Percentiles rank a stretch among this genome's conserved stretches.
Conservation (phyloP, 1,140 invertebrate species). For the Panulirus ornatus region DNA sequence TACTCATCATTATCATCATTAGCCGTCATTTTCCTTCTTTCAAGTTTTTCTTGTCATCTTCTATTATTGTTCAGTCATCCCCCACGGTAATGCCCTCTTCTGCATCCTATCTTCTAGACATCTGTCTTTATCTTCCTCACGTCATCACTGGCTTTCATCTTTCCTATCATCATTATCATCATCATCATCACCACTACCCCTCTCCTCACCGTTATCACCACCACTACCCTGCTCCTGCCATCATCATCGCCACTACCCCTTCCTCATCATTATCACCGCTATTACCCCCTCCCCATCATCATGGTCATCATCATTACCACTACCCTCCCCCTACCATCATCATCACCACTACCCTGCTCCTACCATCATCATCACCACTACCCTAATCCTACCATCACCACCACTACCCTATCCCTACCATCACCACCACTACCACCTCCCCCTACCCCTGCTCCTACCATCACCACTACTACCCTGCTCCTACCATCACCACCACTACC, state of each 20-base stretch:
- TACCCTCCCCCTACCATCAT: too few species aligned
- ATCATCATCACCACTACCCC: neutral
- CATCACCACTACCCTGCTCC: too few species aligned
- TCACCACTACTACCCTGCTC: neutral
- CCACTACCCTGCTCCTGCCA: neutral
- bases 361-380: neutral
- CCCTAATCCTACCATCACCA: neutral
- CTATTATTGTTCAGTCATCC: too few species aligned
- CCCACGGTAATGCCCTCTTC: neutral
- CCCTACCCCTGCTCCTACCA: neutral
- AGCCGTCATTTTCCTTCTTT: too few species aligned
- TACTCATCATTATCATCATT: too few species aligned
- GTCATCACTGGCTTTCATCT: too few species aligned
- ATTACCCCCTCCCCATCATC: neutral
- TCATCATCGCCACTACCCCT: neutral
- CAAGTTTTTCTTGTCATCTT: too few species aligned
- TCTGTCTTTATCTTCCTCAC: neutral
- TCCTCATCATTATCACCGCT: neutral
- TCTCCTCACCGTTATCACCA: too few species aligned
- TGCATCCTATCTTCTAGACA: neutral
- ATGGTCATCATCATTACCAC: too few species aligned
- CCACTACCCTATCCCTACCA: neutral
- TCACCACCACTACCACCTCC: conserved; percentile 1
- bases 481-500: neutral
- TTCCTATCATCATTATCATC: neutral